Evolutionary conservation across 2,888 invertebrate genomes (phyloP).

Genomic region (Caenorhabditis drosophilae): DNA sequence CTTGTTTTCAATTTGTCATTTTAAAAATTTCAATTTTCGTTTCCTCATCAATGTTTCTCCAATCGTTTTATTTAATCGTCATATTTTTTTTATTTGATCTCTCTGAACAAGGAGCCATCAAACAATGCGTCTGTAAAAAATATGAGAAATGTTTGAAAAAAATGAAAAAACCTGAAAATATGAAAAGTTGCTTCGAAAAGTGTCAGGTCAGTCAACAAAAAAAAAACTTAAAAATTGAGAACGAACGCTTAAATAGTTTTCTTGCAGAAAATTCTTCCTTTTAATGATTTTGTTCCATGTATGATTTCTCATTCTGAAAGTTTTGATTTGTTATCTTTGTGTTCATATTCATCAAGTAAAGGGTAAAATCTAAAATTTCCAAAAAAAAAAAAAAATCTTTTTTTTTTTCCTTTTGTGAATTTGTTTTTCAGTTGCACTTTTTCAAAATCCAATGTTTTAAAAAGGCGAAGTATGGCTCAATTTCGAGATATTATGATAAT

Average conservation of each 20-base stretch:
- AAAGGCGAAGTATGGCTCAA: conserved; percentile 13
- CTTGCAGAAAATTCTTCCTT: conserved; percentile 18
- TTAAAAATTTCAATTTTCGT: background rate
- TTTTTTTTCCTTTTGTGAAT: background rate
- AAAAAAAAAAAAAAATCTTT: background rate
- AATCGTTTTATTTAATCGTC: background rate
- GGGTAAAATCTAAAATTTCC: conserved; percentile 2
- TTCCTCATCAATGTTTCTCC: background rate
- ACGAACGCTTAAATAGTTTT: background rate
- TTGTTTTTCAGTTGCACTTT: conserved; percentile 13
- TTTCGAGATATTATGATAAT: conserved; percentile 26
- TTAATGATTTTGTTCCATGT: conserved; percentile 13
- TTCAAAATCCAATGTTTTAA: conserved; percentile 11
- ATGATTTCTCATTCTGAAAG: conserved; percentile 11
- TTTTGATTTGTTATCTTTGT: conserved; percentile 15
- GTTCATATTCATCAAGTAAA: conserved; percentile 15
- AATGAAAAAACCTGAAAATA: background rate
- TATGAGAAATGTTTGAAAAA: conserved; percentile 25
- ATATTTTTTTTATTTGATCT: background rate
- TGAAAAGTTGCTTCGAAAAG: conserved; percentile 18
- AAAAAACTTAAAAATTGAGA: background rate
- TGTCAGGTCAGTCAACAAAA: conserved; percentile 11
- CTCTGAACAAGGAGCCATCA: conserved; percentile 8
- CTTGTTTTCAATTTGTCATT: background rate
- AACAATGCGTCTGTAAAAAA: conserved; percentile 21